Evolutionary conservation across 1,140 invertebrate species (phyloP), one percentile per base, ranked within the genome.

Genomic region (Bursaphelenchus mucronatus): DNA sequence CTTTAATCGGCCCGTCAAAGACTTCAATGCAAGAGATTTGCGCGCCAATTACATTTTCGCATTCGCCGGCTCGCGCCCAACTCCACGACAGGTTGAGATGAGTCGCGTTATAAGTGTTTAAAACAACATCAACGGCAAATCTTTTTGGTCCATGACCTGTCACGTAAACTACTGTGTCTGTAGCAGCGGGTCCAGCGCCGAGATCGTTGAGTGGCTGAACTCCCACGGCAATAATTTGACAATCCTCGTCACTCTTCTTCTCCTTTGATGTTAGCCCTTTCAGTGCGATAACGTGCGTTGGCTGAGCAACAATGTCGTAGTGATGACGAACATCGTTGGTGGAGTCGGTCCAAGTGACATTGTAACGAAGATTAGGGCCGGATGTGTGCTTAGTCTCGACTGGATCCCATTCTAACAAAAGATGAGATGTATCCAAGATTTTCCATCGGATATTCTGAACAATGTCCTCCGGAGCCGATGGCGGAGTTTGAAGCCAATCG

Each of bases 61-160:
- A 73, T 46, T 70, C 40, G 41, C 58, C 73, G 15, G 47, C 64
- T 56, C 73, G 55, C 17, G 39, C 30, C 71, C 71, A 73, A n/a
- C 43, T 51, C 71, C 71, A 73, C n/a, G 70, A 53, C 11, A 71
- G 19, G 19, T 74, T 74, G 41, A 73, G 41, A 65, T 76, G 74
- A 10, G 71, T 75, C 15, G 72, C 46, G 45, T 73, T 73, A 3
- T 67, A 46, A 5, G 64, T 44, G 40, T 51, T 50, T 41, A 76
- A 21, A 11, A 41, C 43, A 11, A 76, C 40, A 57, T 75, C 61
- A 13, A 41, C 41, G 1, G 71, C 71, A 39, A 50, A 49, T 4
- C 71, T 52, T 70, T 76, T 73, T 11, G 71, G 71, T 17, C 58
- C 71, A 62, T 73, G 47, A 21, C 40, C 17, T 5, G 59, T 63